Evolutionary conservation across 2,113 vertebrate species (phyloP).

Genomic region (Isichthys henryi): DNA sequence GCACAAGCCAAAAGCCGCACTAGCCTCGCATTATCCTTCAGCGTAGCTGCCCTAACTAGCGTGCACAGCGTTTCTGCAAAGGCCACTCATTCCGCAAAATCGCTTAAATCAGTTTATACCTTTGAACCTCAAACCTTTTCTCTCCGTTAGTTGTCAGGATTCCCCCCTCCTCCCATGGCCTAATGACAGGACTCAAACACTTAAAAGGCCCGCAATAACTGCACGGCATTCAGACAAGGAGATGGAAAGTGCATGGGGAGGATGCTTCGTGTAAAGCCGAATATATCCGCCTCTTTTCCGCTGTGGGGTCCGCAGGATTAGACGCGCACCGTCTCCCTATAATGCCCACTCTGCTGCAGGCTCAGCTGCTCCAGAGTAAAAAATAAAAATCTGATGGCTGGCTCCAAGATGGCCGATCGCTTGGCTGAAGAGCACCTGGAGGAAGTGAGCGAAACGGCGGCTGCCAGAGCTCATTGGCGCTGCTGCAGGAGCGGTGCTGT

Average conservation of each 20-base stretch:
- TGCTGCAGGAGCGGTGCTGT: conserved; percentile 22
- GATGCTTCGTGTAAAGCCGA: neutral
- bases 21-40: neutral
- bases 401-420: conserved; percentile 75
- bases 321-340: neutral
- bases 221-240: conserved; percentile 28
- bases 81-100: conserved; percentile 9
- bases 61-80: neutral
- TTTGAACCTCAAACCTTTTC: neutral
- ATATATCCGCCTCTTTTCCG: neutral
- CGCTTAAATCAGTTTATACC: conserved; percentile 23
- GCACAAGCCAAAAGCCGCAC: neutral
- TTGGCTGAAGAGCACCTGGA: conserved; percentile 30
- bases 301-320: conserved; percentile 9
- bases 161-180: neutral
- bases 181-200: conserved; percentile 13
- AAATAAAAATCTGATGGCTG: conserved; percentile 16
- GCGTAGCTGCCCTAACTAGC: conserved; percentile 9
- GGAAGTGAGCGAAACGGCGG: conserved; percentile 53
- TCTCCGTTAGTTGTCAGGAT: neutral
- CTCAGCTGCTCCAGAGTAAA: conserved; percentile 25
- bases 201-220: conserved; percentile 31
- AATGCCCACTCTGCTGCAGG: neutral
- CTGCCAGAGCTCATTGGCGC: conserved; percentile 33
- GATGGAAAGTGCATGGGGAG: conserved; percentile 1